Percentiles rank a stretch among this genome's conserved stretches.
Conservation (phyloP, 2,113 vertebrate species). For the Aythya baeri region DNA sequence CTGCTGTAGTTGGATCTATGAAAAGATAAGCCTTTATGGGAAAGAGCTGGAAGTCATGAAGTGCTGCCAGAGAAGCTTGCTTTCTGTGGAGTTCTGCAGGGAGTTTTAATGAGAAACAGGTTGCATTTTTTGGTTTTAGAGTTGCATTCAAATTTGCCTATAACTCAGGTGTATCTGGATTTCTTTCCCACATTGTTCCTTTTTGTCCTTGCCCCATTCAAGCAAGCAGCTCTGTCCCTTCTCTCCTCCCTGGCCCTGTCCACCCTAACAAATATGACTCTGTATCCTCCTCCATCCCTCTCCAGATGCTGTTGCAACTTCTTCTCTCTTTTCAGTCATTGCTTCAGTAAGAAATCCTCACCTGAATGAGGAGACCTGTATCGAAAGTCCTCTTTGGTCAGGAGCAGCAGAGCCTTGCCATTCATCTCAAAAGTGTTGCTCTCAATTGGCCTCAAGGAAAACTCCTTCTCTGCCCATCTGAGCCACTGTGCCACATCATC, state of each 20-base stretch:
- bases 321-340: neutral
- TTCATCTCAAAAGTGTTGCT: constrained; percentile 98
- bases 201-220: neutral
- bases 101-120: neutral
- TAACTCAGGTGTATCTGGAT: neutral
- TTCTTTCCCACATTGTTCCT: neutral
- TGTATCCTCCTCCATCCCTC: neutral
- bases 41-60: constrained; percentile 17
- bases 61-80: neutral
- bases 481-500: constrained; percentile 97
- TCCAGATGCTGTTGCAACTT: neutral
- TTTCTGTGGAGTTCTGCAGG: neutral
- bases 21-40: neutral
- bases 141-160: neutral
- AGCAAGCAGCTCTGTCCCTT: neutral
- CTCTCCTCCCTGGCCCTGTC: neutral
- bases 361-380: constrained; percentile 96
- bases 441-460: constrained; percentile 91
- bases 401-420: constrained; percentile 94
- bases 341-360: constrained; percentile 63
- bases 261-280: neutral
- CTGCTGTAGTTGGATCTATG: neutral
- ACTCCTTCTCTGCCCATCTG: constrained; percentile 95
- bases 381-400: constrained; percentile 99
- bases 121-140: neutral